phyloP scores from a whole-genome alignment of 2,113 vertebrate genomes.

The Mesocricetus auratus region DNA sequence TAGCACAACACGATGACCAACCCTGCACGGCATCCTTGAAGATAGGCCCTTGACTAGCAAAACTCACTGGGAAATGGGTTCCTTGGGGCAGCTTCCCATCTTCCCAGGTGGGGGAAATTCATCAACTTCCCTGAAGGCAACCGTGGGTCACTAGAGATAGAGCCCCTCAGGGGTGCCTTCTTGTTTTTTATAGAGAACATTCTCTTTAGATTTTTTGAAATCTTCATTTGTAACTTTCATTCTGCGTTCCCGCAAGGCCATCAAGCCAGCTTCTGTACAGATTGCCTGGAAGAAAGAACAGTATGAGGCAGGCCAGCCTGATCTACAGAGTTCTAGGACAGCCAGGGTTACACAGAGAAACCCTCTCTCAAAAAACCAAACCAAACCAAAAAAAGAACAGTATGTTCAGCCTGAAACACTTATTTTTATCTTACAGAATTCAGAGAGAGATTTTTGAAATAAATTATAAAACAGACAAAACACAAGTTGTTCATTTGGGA shows the following conservation, averaged over 20 bases:
- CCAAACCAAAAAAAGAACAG: slow-evolving; percentile 6
- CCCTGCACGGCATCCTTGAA: neutral
- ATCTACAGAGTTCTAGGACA: neutral
- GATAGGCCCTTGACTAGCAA: neutral
- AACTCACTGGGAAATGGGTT: neutral
- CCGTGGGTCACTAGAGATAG: slow-evolving; percentile 85
- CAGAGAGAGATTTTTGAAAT: slow-evolving; percentile 34
- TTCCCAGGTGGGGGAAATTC: neutral
- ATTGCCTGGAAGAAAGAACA: slow-evolving; percentile 91
- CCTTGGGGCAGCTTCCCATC: neutral
- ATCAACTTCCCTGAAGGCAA: neutral
- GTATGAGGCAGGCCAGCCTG: neutral
- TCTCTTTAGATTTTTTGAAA: slow-evolving; percentile 99
- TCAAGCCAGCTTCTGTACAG: slow-evolving; percentile 98
- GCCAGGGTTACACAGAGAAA: neutral
- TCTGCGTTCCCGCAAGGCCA: slow-evolving; percentile 96
- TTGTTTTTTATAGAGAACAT: slow-evolving; percentile 98
- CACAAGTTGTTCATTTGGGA: neutral
- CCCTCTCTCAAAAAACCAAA: neutral
- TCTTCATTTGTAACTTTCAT: slow-evolving; percentile 99
- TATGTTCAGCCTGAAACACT: neutral
- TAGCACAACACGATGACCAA: slow-evolving; percentile 55
- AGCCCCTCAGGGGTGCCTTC: slow-evolving; percentile 98
- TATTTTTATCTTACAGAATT: neutral
- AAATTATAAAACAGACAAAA: neutral